Percentiles rank a stretch among this genome's conserved stretches.
Conservation (phyloP, 1,140 invertebrate species). For the Eumeta japonica region DNA sequence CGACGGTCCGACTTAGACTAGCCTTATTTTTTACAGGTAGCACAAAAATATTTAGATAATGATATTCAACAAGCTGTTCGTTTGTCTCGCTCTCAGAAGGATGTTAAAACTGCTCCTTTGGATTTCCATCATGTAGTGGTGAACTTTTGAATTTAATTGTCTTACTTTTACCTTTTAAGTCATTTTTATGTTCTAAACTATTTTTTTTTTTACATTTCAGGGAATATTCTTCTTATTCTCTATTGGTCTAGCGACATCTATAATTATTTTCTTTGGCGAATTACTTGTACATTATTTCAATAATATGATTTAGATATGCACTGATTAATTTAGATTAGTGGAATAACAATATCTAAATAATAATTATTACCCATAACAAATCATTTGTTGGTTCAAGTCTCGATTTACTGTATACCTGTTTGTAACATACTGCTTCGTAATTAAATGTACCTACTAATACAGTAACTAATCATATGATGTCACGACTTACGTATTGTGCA, state of each 20-base stretch:
- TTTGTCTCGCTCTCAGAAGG: conserved; percentile 38
- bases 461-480: too few relatives aligned
- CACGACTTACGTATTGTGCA: too few relatives aligned
- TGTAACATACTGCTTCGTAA: too few relatives aligned
- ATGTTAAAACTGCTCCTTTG: conserved; percentile 28
- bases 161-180: conserved; percentile 6
- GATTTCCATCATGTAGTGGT: conserved; percentile 32
- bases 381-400: too few relatives aligned
- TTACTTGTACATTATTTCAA: too few relatives aligned
- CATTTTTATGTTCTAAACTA: conserved; percentile 1
- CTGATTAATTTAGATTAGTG: too few relatives aligned
- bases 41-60: conserved; percentile 44
- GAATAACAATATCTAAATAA: too few relatives aligned
- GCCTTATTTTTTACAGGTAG: conserved; percentile 40
- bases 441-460: too few relatives aligned
- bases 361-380: too few relatives aligned
- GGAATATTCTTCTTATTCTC: conserved; percentile 35
- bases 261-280: conserved; percentile 5
- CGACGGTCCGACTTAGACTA: too few relatives aligned
- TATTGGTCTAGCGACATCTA: conserved; percentile 18
- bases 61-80: conserved; percentile 47
- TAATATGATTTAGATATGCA: too few relatives aligned
- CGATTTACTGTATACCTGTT: too few relatives aligned
- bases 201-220: conserved; percentile 28
- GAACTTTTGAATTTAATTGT: conserved; percentile 15